These are phyloP conservation scores for Ageneiosus marmoratus DNA, from an alignment of 2,113 vertebrate genomes.

Conservation along the genomic window DNA sequence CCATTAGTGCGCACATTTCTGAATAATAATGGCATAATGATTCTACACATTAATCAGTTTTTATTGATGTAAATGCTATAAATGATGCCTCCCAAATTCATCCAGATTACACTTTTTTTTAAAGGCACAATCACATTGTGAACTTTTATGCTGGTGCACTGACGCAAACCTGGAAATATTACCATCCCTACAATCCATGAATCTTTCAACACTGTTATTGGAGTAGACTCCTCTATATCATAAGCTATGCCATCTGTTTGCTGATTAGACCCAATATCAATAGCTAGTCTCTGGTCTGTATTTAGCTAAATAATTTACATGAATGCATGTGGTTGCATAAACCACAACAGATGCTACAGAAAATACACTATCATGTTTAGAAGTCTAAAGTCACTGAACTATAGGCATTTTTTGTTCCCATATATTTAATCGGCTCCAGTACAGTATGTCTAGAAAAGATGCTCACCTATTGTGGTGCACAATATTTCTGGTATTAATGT, in stretches of 20 bases:
- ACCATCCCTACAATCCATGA: background rate
- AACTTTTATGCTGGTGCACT: no score
- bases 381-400: background rate
- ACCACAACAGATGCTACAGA: background rate
- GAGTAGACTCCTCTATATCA: background rate
- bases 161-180: no score
- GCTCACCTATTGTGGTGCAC: background rate
- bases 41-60: no score
- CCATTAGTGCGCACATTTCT: no score
- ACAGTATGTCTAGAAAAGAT: background rate
- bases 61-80: no score
- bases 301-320: constrained; percentile 8
- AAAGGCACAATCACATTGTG: no score
- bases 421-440: background rate
- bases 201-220: background rate
- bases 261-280: background rate
- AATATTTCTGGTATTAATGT: background rate
- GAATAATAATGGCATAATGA: no score
- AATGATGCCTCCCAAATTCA: no score
- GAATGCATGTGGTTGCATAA: background rate
- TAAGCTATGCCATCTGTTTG: background rate
- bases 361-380: background rate
- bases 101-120: no score
- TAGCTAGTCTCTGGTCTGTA: background rate
- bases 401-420: background rate